Evolutionary conservation across 2,888 invertebrate genomes (phyloP).

Genomic region (Andricus quercusramuli): DNA sequence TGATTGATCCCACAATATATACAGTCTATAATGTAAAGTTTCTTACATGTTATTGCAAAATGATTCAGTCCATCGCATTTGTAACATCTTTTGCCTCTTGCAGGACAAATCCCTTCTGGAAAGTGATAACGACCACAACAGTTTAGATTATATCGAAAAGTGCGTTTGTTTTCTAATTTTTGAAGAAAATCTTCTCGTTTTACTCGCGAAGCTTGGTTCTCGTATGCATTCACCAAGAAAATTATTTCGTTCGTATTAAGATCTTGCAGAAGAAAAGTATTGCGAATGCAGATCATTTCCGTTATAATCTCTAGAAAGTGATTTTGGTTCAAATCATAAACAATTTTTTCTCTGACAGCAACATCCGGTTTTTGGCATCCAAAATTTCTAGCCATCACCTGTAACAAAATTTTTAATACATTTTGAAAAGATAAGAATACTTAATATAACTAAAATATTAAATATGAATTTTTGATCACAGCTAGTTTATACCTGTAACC

Average conservation of each 20-base stretch:
- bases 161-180: neutral
- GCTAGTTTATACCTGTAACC: neutral
- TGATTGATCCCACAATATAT: conserved; percentile 15
- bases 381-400: conserved; percentile 16
- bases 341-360: conserved; percentile 24
- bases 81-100: neutral
- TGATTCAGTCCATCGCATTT: conserved; percentile 1
- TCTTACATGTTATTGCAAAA: neutral
- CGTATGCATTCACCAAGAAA: conserved; percentile 16
- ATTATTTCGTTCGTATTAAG: conserved; percentile 15
- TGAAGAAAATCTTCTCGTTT: conserved; percentile 7
- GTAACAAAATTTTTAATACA: neutral
- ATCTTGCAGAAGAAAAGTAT: conserved; percentile 8
- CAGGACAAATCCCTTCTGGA: neutral
- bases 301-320: conserved; percentile 16
- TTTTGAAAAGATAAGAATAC: neutral
- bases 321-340: conserved; percentile 22
- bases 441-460: neutral
- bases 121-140: neutral
- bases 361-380: neutral
- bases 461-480: neutral
- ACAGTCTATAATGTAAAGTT: neutral
- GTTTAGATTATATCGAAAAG: neutral
- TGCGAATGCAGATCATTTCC: conserved; percentile 22
- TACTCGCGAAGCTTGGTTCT: neutral